phyloP scores from a whole-genome alignment of 2,113 vertebrate species.

The Elgaria multicarinata region DNA sequence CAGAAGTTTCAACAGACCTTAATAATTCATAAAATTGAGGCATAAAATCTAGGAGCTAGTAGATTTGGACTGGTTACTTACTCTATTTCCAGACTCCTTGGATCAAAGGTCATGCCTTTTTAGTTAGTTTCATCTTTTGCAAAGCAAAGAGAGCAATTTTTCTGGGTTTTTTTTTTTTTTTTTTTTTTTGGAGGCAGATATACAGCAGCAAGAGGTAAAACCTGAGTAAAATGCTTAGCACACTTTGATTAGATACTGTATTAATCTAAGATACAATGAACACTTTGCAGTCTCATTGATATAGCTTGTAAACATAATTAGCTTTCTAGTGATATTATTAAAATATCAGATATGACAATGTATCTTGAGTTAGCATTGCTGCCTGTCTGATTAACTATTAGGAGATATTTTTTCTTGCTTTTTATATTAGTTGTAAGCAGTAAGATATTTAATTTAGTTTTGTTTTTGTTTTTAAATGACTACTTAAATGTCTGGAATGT shows the following conservation, averaged over 20 bases:
- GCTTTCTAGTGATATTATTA: neutral
- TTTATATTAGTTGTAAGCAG: neutral
- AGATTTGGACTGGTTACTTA: neutral
- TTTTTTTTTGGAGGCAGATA: neutral
- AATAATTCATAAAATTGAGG: neutral
- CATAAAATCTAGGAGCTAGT: neutral
- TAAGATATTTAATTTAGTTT: neutral
- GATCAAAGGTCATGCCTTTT: neutral
- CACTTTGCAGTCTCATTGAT: neutral
- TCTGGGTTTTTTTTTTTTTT: neutral
- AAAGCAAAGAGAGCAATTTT: neutral
- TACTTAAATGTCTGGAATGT: neutral
- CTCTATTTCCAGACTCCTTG: neutral
- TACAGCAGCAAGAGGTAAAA: neutral
- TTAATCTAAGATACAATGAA: neutral
- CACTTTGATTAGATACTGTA: neutral
- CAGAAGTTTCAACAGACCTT: neutral
- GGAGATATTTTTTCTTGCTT: neutral
- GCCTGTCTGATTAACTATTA: neutral
- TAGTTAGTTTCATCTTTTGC: neutral
- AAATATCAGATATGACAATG: neutral
- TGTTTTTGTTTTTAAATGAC: neutral
- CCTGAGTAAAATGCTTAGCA: neutral
- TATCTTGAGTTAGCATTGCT: neutral
- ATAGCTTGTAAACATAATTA: neutral